phyloP scores from a whole-genome alignment of 1,140 invertebrate genomes.

The Aphelenchoides fujianensis region DNA sequence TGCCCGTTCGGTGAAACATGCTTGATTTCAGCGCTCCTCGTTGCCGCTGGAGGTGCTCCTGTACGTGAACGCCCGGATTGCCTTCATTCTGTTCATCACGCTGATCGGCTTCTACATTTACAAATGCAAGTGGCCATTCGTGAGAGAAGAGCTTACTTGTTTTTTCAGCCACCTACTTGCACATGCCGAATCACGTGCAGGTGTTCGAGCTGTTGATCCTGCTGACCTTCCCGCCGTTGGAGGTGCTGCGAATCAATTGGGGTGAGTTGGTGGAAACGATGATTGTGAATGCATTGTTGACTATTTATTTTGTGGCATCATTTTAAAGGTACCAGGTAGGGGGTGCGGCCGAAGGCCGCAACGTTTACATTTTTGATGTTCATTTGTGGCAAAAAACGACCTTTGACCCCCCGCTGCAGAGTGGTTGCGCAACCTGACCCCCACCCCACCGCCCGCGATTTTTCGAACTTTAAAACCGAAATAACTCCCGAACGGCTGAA shows the following conservation, averaged over 20 bases:
- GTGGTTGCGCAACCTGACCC: too few species aligned
- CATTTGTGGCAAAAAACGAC: too few species aligned
- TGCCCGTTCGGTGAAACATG: too few species aligned
- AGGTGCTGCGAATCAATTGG: constrained; percentile 33
- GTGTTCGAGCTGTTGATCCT: constrained; percentile 28
- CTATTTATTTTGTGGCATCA: too few species aligned
- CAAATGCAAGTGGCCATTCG: constrained; percentile 17
- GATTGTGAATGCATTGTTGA: too few species aligned
- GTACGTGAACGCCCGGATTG: constrained; percentile 31
- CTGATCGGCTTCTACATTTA: constrained; percentile 35
- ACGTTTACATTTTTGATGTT: too few species aligned
- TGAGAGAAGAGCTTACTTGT: background rate
- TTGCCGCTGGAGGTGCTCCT: constrained; percentile 37
- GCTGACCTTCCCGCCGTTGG: constrained; percentile 32
- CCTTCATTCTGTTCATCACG: constrained; percentile 25
- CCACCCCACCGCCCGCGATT: background rate
- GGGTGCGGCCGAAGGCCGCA: too few species aligned
- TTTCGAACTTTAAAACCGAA: too few species aligned
- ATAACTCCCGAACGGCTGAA: too few species aligned
- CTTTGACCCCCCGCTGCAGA: too few species aligned
- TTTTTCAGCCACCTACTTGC: constrained; percentile 31
- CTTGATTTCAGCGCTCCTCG: constrained; percentile 36
- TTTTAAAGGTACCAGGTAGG: too few species aligned
- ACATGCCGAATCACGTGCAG: constrained; percentile 24
- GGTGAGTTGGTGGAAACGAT: constrained; percentile 35